Evolutionary conservation across 2,113 vertebrate genomes (phyloP), one percentile per base, ranked within the genome.

Genomic region (Pterocles burchelli): DNA sequence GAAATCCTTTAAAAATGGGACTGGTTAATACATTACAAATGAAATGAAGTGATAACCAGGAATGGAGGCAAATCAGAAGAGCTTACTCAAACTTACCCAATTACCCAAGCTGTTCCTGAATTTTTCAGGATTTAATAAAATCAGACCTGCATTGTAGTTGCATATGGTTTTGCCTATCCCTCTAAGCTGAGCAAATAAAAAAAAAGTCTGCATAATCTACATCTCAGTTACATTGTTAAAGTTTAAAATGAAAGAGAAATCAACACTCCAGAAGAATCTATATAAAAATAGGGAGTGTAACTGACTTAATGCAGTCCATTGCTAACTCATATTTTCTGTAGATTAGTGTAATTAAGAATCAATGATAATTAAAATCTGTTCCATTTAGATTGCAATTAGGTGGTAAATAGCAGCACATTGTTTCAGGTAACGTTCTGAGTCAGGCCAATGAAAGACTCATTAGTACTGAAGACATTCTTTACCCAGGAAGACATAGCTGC

Each of bases 351-450:
- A 91, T 91, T 95, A 85, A 85, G 26, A 55, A 93, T 85, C 57
- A 65, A 54, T 51, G 28, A 79, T 41, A 91, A 92, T 65, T 63
- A 82, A 87, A 87, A 82, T 65, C 31, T 72, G 41, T 70, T 73
- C 45, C 17, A 65, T 81, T 85, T 68, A 46, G 70, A 74, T 34
- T 66, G 25, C 21, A 85, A 82, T 79, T 79, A 92, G 31, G 48
- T 75, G 24, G 52, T 72, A 89, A 76, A 52, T 34, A 96, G 49
- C 31, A 77, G 34, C 51, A 52, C 3, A 2, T 41, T 82, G 66
- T 96, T 85, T 88, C 84, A 85, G 81, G 89, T 94, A 89, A 58
- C 46, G 46, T 49, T 89, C 66, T 68, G 45, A 82, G 58, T 28
- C 70, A 88, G 62, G 41, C n/a, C 74, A 70, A 11, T 6, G 29